Evolutionary conservation across 2,797 vertebrate genomes (phyloP).

Genomic region (Gymnocypris eckloni): DNA sequence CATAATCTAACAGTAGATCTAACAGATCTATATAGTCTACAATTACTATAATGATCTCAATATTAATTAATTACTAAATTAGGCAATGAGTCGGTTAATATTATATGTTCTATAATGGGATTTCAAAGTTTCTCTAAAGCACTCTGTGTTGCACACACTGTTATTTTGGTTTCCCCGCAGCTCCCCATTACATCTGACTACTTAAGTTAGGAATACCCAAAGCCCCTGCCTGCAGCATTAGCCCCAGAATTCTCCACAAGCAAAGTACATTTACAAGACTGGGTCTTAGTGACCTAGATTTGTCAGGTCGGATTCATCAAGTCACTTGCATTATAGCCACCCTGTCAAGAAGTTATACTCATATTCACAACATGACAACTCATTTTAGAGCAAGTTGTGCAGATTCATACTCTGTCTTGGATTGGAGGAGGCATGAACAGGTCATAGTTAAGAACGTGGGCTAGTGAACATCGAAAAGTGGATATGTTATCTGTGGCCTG

Average conservation of each 20-base stretch:
- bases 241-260: conserved; percentile 22
- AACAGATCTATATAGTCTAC: not conserved
- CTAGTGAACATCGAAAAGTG: not conserved
- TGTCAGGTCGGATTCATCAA: conserved; percentile 60
- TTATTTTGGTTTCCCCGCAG: conserved; percentile 40
- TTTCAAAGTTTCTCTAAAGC: not conserved
- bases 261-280: conserved; percentile 25
- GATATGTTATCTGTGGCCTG: conserved; percentile 41
- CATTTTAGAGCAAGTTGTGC: conserved; percentile 38
- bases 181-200: conserved; percentile 42
- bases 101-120: not conserved
- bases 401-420: conserved; percentile 6
- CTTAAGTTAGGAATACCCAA: conserved; percentile 18
- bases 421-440: not conserved
- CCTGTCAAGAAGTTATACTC: conserved; percentile 39
- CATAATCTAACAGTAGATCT: not conserved
- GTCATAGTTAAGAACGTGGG: conserved; percentile 32
- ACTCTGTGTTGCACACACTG: not conserved
- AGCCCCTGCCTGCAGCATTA: conserved; percentile 12
- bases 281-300: conserved; percentile 56
- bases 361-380: conserved; percentile 43
- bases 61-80: not conserved
- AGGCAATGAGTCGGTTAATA: not conserved
- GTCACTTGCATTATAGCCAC: conserved; percentile 43
- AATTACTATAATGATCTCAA: no score